Conservation (phyloP, 2,888 invertebrate species). For the Caprella mutica region DNA sequence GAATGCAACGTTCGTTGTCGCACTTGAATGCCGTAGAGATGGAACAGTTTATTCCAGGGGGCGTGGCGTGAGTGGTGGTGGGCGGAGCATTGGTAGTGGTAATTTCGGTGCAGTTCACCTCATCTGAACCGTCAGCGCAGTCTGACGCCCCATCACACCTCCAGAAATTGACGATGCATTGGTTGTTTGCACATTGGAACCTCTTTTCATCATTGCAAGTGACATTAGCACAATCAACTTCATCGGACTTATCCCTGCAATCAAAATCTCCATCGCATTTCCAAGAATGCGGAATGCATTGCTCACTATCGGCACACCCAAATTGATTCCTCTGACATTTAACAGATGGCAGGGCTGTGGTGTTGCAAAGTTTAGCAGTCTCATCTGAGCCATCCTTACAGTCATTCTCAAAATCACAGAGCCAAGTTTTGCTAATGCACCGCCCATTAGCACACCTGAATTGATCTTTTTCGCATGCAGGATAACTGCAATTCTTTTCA, state of each 20-base stretch:
- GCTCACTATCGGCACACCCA: conserved; percentile 43
- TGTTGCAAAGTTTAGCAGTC: conserved; percentile 46
- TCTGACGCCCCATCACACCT: conserved; percentile 71
- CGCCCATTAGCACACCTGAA: conserved; percentile 59
- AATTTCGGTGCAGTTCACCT: conserved; percentile 13
- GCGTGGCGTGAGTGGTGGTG: conserved; percentile 7
- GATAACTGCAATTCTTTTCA: conserved; percentile 19
- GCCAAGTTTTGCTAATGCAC: conserved; percentile 52
- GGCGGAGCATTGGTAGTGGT: conserved; percentile 22
- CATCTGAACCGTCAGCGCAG: conserved; percentile 45
- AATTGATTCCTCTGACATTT: conserved; percentile 46
- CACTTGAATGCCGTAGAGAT: conserved; percentile 34
- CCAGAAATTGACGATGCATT: conserved; percentile 45
- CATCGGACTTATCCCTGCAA: conserved; percentile 50
- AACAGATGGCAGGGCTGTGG: not conserved
- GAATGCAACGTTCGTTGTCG: conserved; percentile 47
- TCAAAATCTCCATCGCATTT: conserved; percentile 59
- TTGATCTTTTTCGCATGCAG: conserved; percentile 49
- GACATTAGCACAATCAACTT: conserved; percentile 48
- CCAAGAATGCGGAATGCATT: conserved; percentile 44
- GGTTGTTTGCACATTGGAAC: conserved; percentile 36
- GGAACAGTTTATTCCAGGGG: no score
- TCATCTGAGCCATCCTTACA: conserved; percentile 64
- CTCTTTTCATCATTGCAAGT: conserved; percentile 26
- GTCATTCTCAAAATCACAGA: conserved; percentile 64